Conservation (phyloP, 2,888 invertebrate species). For the Unio delphinus region DNA sequence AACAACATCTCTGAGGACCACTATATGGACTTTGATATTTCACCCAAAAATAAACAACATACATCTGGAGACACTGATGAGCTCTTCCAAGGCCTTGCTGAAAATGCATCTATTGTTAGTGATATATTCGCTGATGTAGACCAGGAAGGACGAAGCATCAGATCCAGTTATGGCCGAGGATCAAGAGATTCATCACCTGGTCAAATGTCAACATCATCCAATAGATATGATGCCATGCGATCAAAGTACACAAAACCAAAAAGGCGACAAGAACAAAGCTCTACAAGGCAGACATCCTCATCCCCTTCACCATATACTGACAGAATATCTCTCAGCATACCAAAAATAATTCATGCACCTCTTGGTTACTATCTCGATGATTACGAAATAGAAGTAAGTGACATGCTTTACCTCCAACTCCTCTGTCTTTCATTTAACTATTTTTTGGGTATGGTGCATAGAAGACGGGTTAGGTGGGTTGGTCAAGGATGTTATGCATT, state of each 20-base stretch:
- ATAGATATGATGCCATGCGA: constrained; percentile 33
- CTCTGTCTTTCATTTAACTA: no score
- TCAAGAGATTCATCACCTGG: constrained; percentile 4
- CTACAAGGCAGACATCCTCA: constrained; percentile 1
- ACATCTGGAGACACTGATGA: constrained; percentile 36
- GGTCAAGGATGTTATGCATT: no score
- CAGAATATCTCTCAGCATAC: background rate
- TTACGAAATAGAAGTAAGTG: constrained; percentile 33
- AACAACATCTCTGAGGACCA: constrained; percentile 25
- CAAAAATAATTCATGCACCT: constrained; percentile 14
- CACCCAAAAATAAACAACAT: constrained; percentile 8
- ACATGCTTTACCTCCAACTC: constrained; percentile 1
- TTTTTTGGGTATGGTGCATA: no score
- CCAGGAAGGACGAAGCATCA: background rate
- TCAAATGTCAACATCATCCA: constrained; percentile 3
- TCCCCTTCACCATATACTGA: background rate
- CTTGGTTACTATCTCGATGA: constrained; percentile 40
- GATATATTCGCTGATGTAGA: constrained; percentile 44
- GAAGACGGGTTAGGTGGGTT: no score
- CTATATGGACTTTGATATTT: constrained; percentile 25
- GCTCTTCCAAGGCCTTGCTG: constrained; percentile 31
- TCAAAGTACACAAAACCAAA: constrained; percentile 42
- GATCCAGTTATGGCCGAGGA: constrained; percentile 7
- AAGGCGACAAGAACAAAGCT: constrained; percentile 8
- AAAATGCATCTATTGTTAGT: constrained; percentile 44